Base-by-base conservation (phyloP, 2,888 invertebrate species). In the Theristus sp. region DNA sequence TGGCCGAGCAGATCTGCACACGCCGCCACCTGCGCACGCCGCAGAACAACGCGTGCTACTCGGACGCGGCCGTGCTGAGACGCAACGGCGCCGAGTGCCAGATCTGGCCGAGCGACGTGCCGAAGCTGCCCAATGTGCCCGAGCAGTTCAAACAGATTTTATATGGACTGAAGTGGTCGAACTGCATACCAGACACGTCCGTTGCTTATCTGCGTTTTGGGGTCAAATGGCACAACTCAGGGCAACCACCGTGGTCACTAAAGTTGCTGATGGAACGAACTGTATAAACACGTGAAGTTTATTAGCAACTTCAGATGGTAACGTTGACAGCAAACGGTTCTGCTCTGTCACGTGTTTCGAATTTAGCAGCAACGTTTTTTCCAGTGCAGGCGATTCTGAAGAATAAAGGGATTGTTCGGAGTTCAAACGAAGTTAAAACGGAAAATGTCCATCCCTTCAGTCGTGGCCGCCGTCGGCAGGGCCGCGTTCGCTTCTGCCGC, bases 1-100 rank as follows among this genome's bases (percentile, higher is more conserved):
- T 58, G 28, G 58, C 58, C 47, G 58, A 58, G 30, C 28, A 58
- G 24, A 10, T 58, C 25, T 58, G 58, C 49, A 17, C 17, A n/a
- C 20, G 3, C 6, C 47, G 31, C 10, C 28, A 58, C 27, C 22
- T 47, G 24, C 17, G 22, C 49, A n/a, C 10, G 17, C 30, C 28
- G 13, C 58, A 58, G 52, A 49, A 49, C 29, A 22, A 49, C 3
- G 49, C 58, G 24, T 58, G 58, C 29, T 27, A 22, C 17, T 1
- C 24, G 49, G 26, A 49, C 47, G 6, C 10, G 22, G 27, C 27
- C 3, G 49, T 38, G 27, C 22, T 49, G 22, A 47, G 22, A 27
- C 13, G 49, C 2, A 58, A 49, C 58, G 52, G 59, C 2, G 29
- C 28, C 38, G 58, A 26, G 3, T 58, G 58, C 29, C 49, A 58